Conservation (phyloP, 2,888 invertebrate genomes). For the Lottia scabra region DNA sequence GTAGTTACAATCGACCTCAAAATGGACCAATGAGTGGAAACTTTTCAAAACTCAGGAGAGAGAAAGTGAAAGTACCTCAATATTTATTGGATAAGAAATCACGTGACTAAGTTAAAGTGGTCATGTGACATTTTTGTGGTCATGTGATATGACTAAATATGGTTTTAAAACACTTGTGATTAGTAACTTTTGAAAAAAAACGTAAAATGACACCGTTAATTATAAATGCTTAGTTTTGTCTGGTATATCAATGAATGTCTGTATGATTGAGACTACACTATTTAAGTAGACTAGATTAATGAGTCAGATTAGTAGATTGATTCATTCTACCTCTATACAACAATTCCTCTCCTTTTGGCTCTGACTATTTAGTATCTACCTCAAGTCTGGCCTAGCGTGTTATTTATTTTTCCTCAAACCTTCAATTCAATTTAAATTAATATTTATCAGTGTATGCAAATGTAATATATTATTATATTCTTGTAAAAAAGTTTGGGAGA, state of each 20-base stretch:
- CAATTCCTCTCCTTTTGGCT: not conserved
- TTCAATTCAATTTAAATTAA: too few species aligned
- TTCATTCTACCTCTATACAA: not conserved
- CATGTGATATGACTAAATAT: not conserved
- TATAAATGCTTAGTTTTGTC: not conserved
- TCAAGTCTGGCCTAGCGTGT: not conserved
- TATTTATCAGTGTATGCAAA: too few species aligned
- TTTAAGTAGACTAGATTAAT: too few species aligned
- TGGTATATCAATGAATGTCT: not conserved
- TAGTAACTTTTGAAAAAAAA: not conserved
- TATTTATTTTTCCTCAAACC: not conserved
- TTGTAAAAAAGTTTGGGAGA: too few species aligned
- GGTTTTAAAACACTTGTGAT: not conserved
- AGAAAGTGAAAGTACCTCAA: conserved; percentile 1
- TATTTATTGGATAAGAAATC: not conserved
- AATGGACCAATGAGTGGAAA: not conserved
- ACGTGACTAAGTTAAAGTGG: not conserved
- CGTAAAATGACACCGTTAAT: too few species aligned
- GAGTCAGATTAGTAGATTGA: too few species aligned
- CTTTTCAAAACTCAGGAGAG: conserved; percentile 1
- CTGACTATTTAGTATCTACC: not conserved
- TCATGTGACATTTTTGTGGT: conserved; percentile 1
- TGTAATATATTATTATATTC: too few species aligned
- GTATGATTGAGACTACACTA: too few species aligned
- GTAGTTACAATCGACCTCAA: not conserved